A percentile compares a stretch with the other conserved stretches of the same genome.
phyloP scores from a whole-genome alignment of 2,113 vertebrate species.

The Galbula dea region DNA sequence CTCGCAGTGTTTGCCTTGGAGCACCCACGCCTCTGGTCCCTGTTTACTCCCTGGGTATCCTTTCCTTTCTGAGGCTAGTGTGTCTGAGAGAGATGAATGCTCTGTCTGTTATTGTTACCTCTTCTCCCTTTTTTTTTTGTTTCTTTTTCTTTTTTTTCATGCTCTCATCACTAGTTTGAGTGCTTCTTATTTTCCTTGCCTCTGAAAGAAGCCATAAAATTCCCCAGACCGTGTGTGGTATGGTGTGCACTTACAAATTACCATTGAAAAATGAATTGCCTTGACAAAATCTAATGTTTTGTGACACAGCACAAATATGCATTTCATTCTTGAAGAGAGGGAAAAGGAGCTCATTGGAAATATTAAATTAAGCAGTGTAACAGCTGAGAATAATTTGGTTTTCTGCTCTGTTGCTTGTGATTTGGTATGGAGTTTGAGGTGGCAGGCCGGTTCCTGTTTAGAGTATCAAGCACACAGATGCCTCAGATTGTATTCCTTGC shows the following conservation, averaged over 20 bases:
- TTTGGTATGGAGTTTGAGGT: constrained; percentile 80
- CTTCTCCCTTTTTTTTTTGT: background rate
- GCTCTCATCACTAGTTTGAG: background rate
- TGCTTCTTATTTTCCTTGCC: constrained; percentile 26
- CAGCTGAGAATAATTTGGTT: constrained; percentile 98
- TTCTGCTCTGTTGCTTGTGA: constrained; percentile 93
- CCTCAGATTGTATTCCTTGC: background rate
- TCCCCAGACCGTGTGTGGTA: constrained; percentile 58
- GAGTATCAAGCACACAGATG: constrained; percentile 34
- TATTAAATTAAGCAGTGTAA: constrained; percentile 98
- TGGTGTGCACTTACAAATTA: constrained; percentile 78
- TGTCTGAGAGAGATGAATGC: background rate
- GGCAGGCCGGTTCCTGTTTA: constrained; percentile 68
- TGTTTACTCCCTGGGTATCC: background rate
- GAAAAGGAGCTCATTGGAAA: constrained; percentile 87
- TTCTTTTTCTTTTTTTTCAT: background rate
- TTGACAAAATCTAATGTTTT: constrained; percentile 90
- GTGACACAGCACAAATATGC: constrained; percentile 89
- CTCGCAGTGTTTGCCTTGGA: background rate
- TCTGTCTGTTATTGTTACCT: constrained; percentile 14
- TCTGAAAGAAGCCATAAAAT: constrained; percentile 22
- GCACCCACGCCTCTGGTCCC: background rate
- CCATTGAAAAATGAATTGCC: constrained; percentile 83
- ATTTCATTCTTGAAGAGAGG: constrained; percentile 79
- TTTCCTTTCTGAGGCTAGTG: background rate